These are phyloP conservation scores for Scomber japonicus DNA, from an alignment of 2,113 vertebrate species.

Conservation along the genomic window DNA sequence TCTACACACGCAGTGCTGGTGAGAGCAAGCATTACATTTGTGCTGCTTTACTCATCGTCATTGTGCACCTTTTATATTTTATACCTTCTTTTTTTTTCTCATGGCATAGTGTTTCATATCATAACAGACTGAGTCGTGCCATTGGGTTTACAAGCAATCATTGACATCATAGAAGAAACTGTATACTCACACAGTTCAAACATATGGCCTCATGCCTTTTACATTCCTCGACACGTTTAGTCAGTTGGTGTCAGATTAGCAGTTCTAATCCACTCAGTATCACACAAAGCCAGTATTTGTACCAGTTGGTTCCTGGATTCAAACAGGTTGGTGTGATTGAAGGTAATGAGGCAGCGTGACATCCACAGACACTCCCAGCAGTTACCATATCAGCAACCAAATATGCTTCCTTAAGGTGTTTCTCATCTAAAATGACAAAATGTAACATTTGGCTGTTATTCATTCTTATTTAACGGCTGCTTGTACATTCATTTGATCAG, in stretches of 20 bases:
- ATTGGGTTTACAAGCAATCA: not conserved
- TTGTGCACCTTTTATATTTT: not conserved
- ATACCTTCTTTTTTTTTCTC: not conserved
- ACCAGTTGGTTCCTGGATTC: not conserved
- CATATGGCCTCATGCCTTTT: too few species aligned
- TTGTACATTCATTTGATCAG: not conserved
- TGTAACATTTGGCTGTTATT: not conserved
- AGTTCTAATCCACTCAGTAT: not conserved
- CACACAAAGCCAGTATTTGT: not conserved
- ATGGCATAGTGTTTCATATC: too few species aligned
- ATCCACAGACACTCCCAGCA: not conserved
- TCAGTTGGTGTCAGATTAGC: not conserved
- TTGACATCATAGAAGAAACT: not conserved
- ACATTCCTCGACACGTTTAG: not conserved
- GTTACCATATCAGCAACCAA: not conserved
- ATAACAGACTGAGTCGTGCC: not conserved
- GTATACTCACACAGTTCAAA: too few species aligned
- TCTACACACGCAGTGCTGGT: slow-evolving; percentile 1
- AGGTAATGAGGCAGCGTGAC: not conserved
- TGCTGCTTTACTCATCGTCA: not conserved
- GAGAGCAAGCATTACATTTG: not conserved
- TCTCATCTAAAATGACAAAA: not conserved
- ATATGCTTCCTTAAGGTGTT: not conserved
- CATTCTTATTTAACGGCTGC: not conserved
- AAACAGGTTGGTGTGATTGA: slow-evolving; percentile 7